Conservation (phyloP, 2,888 invertebrate genomes). For the Adelphocoris suturalis region DNA sequence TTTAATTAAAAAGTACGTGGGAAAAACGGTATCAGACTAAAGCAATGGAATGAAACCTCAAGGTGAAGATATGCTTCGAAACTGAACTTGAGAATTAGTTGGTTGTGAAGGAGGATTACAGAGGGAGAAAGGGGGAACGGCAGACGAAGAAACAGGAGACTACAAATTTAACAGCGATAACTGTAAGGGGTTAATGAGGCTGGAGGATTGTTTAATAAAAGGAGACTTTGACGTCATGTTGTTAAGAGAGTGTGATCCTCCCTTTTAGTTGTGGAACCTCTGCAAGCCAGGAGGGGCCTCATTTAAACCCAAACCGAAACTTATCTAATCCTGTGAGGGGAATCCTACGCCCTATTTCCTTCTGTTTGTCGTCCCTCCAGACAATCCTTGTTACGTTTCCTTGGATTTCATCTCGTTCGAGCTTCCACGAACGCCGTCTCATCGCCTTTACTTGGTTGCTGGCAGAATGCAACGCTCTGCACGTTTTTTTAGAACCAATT, state of each 20-base stretch:
- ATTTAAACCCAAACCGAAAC: conserved; percentile 51
- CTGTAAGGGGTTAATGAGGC: conserved; percentile 65
- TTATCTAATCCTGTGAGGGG: conserved; percentile 39
- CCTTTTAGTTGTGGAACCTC: neutral
- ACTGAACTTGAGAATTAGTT: conserved; percentile 51
- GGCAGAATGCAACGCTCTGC: neutral
- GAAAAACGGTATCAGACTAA: neutral
- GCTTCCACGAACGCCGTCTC: neutral
- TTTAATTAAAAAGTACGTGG: neutral
- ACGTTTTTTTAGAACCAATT: no score
- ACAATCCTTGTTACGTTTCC: neutral
- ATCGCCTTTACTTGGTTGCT: neutral
- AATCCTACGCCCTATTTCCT: conserved; percentile 13
- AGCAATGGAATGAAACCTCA: neutral
- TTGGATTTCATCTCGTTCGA: conserved; percentile 23
- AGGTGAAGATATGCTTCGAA: neutral
- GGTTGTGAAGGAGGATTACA: neutral
- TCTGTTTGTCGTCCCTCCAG: neutral
- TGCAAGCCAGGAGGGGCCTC: neutral
- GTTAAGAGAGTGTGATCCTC: conserved; percentile 53
- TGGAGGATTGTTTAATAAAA: conserved; percentile 67
- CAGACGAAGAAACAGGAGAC: conserved; percentile 35
- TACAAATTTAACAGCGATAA: conserved; percentile 64
- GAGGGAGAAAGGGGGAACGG: neutral
- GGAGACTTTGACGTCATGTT: conserved; percentile 56